These are phyloP conservation scores for Rhopalosiphum nymphaeae DNA, from an alignment of 2,888 invertebrate genomes.

Conservation along the genomic window DNA sequence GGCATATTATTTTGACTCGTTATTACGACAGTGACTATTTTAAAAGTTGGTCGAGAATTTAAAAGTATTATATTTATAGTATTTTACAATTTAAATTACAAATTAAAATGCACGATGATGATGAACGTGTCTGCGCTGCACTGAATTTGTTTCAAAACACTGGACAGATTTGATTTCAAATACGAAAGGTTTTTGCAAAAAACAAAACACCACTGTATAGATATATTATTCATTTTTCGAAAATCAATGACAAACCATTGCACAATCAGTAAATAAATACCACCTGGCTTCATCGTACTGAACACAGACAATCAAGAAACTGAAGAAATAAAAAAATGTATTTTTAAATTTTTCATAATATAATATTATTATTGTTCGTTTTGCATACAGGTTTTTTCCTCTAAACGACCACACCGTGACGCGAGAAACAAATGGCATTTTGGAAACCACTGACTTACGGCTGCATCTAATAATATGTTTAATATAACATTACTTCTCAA, in stretches of 20 bases:
- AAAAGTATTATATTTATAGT: not conserved
- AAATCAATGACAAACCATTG: not conserved
- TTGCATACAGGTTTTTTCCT: not conserved
- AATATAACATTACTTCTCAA: not conserved
- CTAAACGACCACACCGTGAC: not conserved
- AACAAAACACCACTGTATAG: not conserved
- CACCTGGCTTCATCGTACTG: not conserved
- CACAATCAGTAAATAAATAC: not conserved
- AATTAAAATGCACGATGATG: not conserved
- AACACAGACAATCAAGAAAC: not conserved
- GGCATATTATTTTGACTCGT: not conserved
- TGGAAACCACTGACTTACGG: not conserved
- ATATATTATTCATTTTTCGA: not conserved
- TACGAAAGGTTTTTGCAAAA: not conserved
- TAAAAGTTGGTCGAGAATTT: not conserved
- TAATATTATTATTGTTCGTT: not conserved
- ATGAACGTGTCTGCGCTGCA: not conserved
- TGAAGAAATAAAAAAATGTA: not conserved
- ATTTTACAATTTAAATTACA: not conserved
- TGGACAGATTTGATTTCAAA: not conserved
- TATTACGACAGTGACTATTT: not conserved
- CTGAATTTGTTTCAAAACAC: not conserved
- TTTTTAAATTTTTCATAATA: not conserved
- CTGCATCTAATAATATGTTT: not conserved
- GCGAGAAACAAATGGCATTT: not conserved